Evolutionary conservation across 2,797 vertebrate species (phyloP), one percentile per base, ranked within the genome.

Genomic region (Periophthalmus magnuspinnatus): DNA sequence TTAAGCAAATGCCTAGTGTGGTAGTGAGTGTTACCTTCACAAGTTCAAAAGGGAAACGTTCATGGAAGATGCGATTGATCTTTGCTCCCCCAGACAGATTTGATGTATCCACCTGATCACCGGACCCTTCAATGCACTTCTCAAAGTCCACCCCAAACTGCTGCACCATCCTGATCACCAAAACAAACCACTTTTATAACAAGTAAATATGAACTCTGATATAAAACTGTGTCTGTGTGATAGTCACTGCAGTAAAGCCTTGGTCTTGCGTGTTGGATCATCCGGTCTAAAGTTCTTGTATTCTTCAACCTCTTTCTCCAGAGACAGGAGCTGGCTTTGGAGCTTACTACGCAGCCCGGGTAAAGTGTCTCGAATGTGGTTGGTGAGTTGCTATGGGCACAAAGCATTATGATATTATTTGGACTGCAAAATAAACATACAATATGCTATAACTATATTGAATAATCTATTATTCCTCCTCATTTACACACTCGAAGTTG

Each of bases 141-240:
- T 99, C 97, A 17, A 98, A 98, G 88, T 99, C 97, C 81, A 98
- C 96, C 0, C 95, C 96, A 1, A 99, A 98, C 90, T 98, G 97
- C 89, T 99, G 97, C 76, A 99, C 97, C 96, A 98, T 99, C 87
- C 97, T 99, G 65, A 28, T 33, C 14, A 62, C 62, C 9, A 28
- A 63, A 24, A 47, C 21, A 17, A 63, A 6, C 61, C 14, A 5
- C 36, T 11, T 63, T 63, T 22, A 62, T n/a, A 41, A 4, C 22
- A n/a, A 48, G 22, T 10, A 24, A 16, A 50, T n/a, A n/a, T 19
- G 47, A 48, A 7, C 13, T 5, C 6, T 22, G 1, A 22, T n/a
- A 22, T 22, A 61, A 41, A 61, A 5, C 11, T 22, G 8, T 68
- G 1, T 67, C 68, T 41, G 41, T 24, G 50, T 70, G 50, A 60